These are phyloP conservation scores for Caenorhabditis uteleia DNA, from an alignment of 2,888 invertebrate species.

Conservation along the genomic window DNA sequence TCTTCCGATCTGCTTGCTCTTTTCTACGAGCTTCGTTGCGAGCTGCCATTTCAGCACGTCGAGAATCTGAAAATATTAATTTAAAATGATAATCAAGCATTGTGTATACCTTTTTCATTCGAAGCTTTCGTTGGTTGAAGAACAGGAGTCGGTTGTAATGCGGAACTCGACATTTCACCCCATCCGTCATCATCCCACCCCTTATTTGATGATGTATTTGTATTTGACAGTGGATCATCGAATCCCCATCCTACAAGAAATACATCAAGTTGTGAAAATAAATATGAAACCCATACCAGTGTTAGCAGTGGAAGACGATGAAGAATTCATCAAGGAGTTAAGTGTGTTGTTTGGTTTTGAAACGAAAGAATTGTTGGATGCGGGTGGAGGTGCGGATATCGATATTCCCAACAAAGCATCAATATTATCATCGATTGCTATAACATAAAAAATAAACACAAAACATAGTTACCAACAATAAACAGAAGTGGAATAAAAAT, in stretches of 20 bases:
- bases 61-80: conserved; percentile 31
- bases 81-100: neutral
- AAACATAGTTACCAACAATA: too few relatives aligned
- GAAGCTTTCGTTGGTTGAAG: conserved; percentile 24
- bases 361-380: too few relatives aligned
- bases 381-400: neutral
- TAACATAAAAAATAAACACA: too few relatives aligned
- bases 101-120: conserved; percentile 37
- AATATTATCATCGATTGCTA: conserved; percentile 38
- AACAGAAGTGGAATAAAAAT: too few relatives aligned
- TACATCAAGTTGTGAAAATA: neutral
- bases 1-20: conserved; percentile 48
- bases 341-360: conserved; percentile 16
- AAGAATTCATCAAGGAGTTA: conserved; percentile 13
- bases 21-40: conserved; percentile 53
- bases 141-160: conserved; percentile 25
- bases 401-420: conserved; percentile 37
- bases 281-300: conserved; percentile 1
- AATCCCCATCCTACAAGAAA: conserved; percentile 28
- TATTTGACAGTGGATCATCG: conserved; percentile 14
- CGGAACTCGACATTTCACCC: conserved; percentile 23
- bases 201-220: conserved; percentile 10
- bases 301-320: conserved; percentile 8
- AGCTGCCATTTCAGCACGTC: conserved; percentile 51
- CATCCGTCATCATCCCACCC: conserved; percentile 43